Evolutionary conservation across 92 coral and sea anemone genomes (phyloP).

Genomic region (Isaurus tuberculatus): DNA sequence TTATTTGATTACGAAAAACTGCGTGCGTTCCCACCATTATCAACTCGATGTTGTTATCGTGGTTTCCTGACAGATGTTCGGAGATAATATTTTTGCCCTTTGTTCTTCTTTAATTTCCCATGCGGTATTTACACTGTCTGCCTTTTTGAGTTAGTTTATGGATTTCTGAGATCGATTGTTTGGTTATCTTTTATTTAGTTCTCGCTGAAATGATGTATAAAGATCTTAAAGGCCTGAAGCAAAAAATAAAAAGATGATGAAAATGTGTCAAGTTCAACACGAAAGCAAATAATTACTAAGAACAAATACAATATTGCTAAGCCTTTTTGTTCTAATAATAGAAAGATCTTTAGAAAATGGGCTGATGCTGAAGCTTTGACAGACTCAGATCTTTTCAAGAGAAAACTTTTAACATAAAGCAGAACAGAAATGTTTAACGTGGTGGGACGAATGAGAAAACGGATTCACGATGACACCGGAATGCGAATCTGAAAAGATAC

Average conservation of each 20-base stretch:
- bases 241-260: not conserved
- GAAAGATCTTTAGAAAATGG: not conserved
- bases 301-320: slow-evolving; percentile 16
- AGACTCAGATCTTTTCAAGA: not conserved
- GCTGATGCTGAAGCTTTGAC: slow-evolving; percentile 8
- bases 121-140: not conserved
- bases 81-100: not conserved
- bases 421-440: not conserved
- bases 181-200: not conserved
- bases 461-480: not conserved
- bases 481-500: not conserved
- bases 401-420: not conserved
- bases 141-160: not conserved
- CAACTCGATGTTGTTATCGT: not conserved
- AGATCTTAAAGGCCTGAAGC: not conserved
- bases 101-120: not conserved
- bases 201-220: not conserved
- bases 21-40: slow-evolving; percentile 17
- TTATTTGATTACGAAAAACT: not conserved
- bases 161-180: not conserved
- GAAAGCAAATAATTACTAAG: slow-evolving; percentile 3
- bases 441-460: not conserved
- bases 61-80: slow-evolving; percentile 29
- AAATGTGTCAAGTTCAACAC: not conserved
- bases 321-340: slow-evolving; percentile 1